Evolutionary conservation across 2,113 vertebrate genomes (phyloP).

Genomic region (Pica pica): DNA sequence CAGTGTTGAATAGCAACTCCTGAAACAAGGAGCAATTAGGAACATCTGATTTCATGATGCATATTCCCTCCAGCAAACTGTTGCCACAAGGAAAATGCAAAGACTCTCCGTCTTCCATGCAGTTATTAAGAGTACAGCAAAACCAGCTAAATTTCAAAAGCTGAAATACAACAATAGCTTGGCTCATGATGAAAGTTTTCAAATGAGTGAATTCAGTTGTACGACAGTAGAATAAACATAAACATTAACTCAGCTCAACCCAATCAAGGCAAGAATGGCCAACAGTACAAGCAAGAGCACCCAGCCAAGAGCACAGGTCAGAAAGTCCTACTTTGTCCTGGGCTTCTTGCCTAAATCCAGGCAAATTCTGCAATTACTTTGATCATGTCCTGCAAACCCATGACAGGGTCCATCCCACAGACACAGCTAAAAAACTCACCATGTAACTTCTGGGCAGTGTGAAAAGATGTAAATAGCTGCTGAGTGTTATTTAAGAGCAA

Average conservation of each 20-base stretch:
- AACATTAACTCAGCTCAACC: background rate
- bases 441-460: background rate
- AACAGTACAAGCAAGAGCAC: background rate
- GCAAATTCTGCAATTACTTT: background rate
- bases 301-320: background rate
- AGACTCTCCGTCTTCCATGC: background rate
- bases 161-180: constrained; percentile 33
- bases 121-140: background rate
- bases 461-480: background rate
- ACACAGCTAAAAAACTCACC: background rate
- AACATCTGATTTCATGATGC: constrained; percentile 49
- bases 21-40: constrained; percentile 58
- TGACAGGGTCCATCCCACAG: rapidly evolving
- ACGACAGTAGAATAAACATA: constrained; percentile 18
- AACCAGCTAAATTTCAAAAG: constrained; percentile 18
- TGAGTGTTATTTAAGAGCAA: background rate
- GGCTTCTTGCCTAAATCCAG: background rate
- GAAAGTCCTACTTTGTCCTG: background rate
- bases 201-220: constrained; percentile 27
- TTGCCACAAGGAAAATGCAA: constrained; percentile 8
- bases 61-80: constrained; percentile 22
- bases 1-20: constrained; percentile 26
- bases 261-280: background rate
- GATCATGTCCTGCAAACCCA: background rate
- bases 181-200: background rate